These are phyloP conservation scores for Sterna hirundo DNA, from an alignment of 2,113 vertebrate genomes.

Conservation along the genomic window DNA sequence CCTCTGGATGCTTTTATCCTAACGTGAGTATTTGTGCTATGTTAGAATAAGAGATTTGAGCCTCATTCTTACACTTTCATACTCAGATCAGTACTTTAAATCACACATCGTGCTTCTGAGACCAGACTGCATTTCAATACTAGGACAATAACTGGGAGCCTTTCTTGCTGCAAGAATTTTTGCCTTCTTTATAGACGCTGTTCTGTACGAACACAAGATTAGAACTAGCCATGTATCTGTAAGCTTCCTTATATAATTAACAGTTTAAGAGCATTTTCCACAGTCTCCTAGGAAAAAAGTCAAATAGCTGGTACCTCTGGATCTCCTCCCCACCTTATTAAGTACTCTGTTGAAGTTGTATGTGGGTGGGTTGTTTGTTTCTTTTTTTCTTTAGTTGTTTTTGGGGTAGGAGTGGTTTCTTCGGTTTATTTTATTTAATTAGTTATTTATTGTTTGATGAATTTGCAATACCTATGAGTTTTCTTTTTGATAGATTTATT, in stretches of 20 bases:
- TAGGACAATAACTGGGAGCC: not conserved
- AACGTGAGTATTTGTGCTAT: not conserved
- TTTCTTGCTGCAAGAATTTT: not conserved
- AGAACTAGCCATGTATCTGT: not conserved
- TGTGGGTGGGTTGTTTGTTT: not conserved
- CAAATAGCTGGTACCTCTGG: not conserved
- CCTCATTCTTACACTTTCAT: not conserved
- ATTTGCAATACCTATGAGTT: not conserved
- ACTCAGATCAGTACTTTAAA: not conserved
- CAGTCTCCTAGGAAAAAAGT: not conserved
- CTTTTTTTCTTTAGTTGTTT: not conserved
- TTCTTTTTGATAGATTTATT: not conserved
- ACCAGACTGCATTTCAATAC: not conserved
- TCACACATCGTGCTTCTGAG: not conserved
- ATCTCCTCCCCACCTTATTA: accelerated
- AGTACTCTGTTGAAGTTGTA: not conserved
- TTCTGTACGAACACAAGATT: not conserved
- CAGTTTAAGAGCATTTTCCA: not conserved
- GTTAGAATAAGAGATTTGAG: not conserved
- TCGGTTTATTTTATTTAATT: not conserved
- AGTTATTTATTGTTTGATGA: not conserved
- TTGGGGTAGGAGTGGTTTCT: not conserved
- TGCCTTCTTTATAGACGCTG: not conserved
- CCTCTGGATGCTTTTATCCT: not conserved
- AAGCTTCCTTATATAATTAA: not conserved